Base-by-base conservation (phyloP, 2,888 invertebrate species). In the Alloplasta piceator region DNA sequence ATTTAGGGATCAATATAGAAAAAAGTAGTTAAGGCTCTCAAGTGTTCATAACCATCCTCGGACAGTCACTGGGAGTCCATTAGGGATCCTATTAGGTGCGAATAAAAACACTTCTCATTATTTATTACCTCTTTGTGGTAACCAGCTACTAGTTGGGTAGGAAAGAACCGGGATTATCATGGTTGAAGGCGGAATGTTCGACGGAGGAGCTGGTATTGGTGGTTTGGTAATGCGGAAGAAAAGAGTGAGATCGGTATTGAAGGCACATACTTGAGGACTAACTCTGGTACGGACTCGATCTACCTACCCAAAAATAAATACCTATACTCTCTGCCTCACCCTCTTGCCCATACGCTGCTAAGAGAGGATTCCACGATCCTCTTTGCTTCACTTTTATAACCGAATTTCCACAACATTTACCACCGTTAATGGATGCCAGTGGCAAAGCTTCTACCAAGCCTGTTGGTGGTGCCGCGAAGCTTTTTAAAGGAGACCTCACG, bases 391-490 rank as follows among this genome's bases (percentile, higher is more conserved):
- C 83, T 86, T 85, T 86, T 85, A 85, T 85, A 86, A 86, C 85
- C 82, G 79, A 84, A 85, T 85, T 86, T 86, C 85, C 84, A 82
- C 83, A 83, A 86, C 86, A 86, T 86, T 86, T 86, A 85, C 83
- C 83, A 78, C 73, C 83, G 82, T 83, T 86, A 86, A 86, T 86
- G 86, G 86, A 86, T 79, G 81, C 84, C 75, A 68, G 61, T 66
- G 61, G 36, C 61, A 16, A 60, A 46, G 71, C 78, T 78, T 78
- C 84, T 67, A 70, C 63, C 76, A 52, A 72, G 77, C 60, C 60
- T 43, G 75, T 41, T 55, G 60, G 50, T 56, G 67, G 72, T 64
- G 71, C 60, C 68, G 66, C 72, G n/a, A 74, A 74, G 80, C 80
- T 78, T 78, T 77, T 80, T 75, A 77, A 75, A 80, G 74, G 74